Conservation (phyloP, 1,140 invertebrate genomes). For the Camponotus pennsylvanicus region DNA sequence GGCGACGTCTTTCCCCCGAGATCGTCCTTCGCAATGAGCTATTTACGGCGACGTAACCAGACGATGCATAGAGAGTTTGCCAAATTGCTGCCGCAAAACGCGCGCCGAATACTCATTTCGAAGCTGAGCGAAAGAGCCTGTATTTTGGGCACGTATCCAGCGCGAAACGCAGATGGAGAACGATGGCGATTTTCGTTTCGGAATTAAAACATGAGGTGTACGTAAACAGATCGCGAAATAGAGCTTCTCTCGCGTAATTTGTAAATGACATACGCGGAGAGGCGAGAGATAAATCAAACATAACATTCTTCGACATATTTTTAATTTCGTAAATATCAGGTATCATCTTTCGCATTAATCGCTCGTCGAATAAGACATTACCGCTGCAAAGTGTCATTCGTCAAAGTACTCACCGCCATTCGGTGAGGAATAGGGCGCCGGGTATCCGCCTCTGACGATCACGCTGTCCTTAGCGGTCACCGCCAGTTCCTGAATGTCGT, state of each 20-base stretch:
- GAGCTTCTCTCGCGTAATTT: background rate
- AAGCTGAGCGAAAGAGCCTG: background rate
- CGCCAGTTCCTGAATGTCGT: constrained; percentile 38
- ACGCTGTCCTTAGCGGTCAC: constrained; percentile 32
- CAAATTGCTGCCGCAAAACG: constrained; percentile 33
- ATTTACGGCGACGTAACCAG: constrained; percentile 29
- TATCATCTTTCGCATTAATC: too few species aligned
- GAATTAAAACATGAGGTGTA: background rate
- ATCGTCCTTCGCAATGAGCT: constrained; percentile 56
- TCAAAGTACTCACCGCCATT: constrained; percentile 59
- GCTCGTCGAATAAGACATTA: too few species aligned
- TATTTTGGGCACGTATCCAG: constrained; percentile 14
- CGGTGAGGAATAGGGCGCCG: constrained; percentile 22
- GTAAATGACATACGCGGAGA: background rate
- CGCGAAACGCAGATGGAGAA: background rate
- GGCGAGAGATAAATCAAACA: background rate
- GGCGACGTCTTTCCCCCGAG: background rate
- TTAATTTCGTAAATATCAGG: background rate
- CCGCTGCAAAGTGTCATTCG: background rate
- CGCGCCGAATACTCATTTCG: background rate
- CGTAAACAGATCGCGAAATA: background rate
- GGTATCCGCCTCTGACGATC: constrained; percentile 49
- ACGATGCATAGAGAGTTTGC: constrained; percentile 35
- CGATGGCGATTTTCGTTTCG: background rate
- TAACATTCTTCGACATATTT: background rate